A percentile compares a stretch with the other conserved stretches of the same genome.
phyloP scores from a whole-genome alignment of 53 echinoderm and acorn worm species.

The Temnopleurus reevesii region DNA sequence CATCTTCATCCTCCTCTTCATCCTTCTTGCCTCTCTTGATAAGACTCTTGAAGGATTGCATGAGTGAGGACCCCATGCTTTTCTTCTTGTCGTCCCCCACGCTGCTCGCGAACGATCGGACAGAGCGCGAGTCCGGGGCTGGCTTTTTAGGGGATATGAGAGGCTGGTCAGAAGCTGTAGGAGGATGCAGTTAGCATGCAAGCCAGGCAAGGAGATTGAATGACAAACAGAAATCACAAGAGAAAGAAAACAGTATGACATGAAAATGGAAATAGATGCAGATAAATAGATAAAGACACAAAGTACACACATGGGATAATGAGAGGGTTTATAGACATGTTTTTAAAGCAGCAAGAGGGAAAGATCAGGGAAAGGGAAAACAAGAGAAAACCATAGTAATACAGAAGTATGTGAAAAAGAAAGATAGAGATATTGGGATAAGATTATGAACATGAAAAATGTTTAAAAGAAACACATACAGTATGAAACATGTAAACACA shows the following conservation, averaged over 20 bases:
- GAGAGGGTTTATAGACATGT: background rate
- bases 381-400: too few relatives aligned
- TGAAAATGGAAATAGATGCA: background rate
- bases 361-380: background rate
- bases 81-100: constrained; percentile 35
- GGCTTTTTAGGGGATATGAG: constrained; percentile 34
- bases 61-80: constrained; percentile 48
- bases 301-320: too few relatives aligned
- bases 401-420: too few relatives aligned
- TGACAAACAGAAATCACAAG: background rate
- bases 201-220: background rate
- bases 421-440: too few relatives aligned
- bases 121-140: constrained; percentile 18
- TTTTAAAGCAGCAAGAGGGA: background rate
- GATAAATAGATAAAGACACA: background rate
- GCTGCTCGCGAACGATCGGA: constrained; percentile 17
- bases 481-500: background rate
- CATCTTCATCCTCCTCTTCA: constrained; percentile 35
- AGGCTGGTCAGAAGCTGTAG: constrained; percentile 59
- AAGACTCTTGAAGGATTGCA: constrained; percentile 56
- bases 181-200: background rate
- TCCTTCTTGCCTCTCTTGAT: constrained; percentile 51
- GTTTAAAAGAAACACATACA: background rate
- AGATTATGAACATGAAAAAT: background rate
- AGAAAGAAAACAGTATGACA: background rate